phyloP scores from a whole-genome alignment of 2,797 vertebrate species.

The Argentina silus region DNA sequence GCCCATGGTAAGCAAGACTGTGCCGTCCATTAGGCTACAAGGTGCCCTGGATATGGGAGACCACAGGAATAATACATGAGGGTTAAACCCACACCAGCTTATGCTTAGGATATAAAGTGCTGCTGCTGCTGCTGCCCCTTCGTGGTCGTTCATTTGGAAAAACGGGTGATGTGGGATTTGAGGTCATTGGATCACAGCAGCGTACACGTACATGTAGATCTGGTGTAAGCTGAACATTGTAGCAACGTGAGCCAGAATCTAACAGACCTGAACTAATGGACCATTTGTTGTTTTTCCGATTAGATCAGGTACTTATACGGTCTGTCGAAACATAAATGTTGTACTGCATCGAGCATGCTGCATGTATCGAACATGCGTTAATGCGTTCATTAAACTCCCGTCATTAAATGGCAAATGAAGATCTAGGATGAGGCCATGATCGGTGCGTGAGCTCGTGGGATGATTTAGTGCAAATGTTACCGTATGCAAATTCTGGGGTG shows the following conservation, averaged over 20 bases:
- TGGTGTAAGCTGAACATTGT: background rate
- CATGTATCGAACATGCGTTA: no score
- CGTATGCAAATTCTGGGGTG: constrained; percentile 25
- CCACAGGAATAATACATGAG: background rate
- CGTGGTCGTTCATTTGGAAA: background rate
- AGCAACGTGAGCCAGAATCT: no score
- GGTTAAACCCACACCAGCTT: background rate
- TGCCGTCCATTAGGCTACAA: background rate
- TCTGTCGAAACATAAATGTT: no score
- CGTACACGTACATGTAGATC: background rate
- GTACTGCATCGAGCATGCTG: no score
- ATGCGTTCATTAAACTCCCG: no score
- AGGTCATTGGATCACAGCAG: background rate
- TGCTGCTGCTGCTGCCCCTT: background rate
- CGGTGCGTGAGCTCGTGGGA: background rate
- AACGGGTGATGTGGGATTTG: background rate
- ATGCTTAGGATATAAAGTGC: background rate
- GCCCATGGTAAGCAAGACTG: background rate
- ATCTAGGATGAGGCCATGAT: no score
- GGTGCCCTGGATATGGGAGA: background rate
- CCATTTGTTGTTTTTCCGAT: no score
- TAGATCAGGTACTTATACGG: no score
- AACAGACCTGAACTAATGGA: no score
- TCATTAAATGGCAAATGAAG: no score
- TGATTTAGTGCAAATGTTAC: constrained; percentile 30